Base-by-base conservation (phyloP, 2,113 vertebrate species). In the Galemys pyrenaicus region DNA sequence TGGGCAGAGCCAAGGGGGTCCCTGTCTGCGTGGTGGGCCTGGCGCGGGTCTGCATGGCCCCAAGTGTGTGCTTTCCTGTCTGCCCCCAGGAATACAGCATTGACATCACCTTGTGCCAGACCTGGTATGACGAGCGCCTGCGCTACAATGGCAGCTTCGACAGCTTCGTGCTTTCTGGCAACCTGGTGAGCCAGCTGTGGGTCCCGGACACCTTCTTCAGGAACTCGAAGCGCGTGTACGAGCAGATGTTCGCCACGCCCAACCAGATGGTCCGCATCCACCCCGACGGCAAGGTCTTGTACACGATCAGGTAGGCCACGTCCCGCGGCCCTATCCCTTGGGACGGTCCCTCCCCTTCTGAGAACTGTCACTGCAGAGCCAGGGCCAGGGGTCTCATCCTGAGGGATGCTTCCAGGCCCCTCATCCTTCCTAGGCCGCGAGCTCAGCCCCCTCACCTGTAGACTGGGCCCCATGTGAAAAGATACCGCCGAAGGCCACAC, bases 101-200 rank as follows among this genome's bases (percentile, higher is more conserved):
- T 56, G 98, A 99, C 86, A 98, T 99, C 96, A 98, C 98, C 95
- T 98, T 99, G 87, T 98, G 94, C 62, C 98, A 99, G 96, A 98
- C 97, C 0, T 99, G 98, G 98, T 98, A 98, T 49, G 98, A 99
- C 84, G 98, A 98, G n/a, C 98, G 98, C 62, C 98, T 99, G 90
- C 96, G 97, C 37, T 98, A 98, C 96, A 98, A 98, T 94, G 97
- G 97, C 94, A 98, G 97, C 62, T 77, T 98, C 95, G 98, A 98
- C 83, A 98, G 97, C 7, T 97, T 99, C 58, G 98, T 98, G 0
- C 97, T 99, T 49, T 98, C 97, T 91, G 98, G 98, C 87, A 98
- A 98, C 92, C 94, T 98, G 98, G 98, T 98, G 96, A 98, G 97
- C 97, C 97, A 97, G 92, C 97, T 99, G 80, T 99, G 98, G 98